A percentile compares a stretch with the other conserved stretches of the same genome.
Evolutionary conservation across 2,888 invertebrate genomes (phyloP).

Genomic region (Microdon myrmicae): DNA sequence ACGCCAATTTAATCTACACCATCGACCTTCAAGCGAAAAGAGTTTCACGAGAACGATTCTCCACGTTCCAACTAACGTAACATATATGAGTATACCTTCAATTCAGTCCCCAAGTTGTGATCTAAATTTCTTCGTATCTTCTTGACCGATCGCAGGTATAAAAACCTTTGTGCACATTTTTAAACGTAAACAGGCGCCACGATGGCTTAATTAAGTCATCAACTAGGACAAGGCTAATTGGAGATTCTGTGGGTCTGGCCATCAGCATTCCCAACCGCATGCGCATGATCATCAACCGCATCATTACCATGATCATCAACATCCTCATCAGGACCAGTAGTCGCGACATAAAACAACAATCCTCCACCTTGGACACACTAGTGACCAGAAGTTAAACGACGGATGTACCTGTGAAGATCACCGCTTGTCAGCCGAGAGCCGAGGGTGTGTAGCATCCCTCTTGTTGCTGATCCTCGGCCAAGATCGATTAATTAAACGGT

Average conservation of each 20-base stretch:
- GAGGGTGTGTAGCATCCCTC: no score
- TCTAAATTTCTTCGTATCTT: conserved; percentile 9
- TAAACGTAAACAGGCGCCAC: conserved; percentile 62
- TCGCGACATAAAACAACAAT: background rate
- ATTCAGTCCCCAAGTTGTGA: conserved; percentile 1
- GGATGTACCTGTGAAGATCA: conserved; percentile 27
- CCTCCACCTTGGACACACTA: conserved; percentile 5
- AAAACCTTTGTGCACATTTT: conserved; percentile 31
- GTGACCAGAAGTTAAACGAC: conserved; percentile 26
- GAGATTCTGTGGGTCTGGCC: conserved; percentile 63
- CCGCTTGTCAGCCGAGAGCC: conserved; percentile 5
- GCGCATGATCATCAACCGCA: conserved; percentile 19
- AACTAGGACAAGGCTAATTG: conserved; percentile 66
- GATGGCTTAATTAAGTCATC: conserved; percentile 68
- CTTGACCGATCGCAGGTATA: background rate
- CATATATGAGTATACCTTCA: conserved; percentile 3
- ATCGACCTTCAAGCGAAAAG: no score
- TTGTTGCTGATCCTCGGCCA: no score
- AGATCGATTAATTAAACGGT: conserved; percentile 50
- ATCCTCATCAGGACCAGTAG: conserved; percentile 16
- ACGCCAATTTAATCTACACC: no score
- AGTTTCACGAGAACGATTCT: no score
- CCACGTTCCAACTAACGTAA: background rate
- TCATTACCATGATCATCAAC: conserved; percentile 33
- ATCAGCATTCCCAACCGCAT: conserved; percentile 47